Conservation (phyloP, 23 tunicate genomes). For the Botrylloides violaceus region DNA sequence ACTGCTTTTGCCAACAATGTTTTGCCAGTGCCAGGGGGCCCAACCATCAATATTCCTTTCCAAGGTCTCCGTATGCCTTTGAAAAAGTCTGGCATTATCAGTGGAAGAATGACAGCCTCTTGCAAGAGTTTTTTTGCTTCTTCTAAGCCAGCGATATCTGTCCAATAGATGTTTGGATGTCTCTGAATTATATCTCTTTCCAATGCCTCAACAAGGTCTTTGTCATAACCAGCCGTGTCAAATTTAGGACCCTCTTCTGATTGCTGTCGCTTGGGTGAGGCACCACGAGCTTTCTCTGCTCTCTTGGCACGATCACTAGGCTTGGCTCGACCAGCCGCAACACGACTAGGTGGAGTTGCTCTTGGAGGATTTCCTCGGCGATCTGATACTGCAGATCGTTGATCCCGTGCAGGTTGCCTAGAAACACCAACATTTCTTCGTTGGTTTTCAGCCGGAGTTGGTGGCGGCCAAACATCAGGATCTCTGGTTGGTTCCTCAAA, state of each 20-base stretch:
- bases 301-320: slow-evolving; percentile 13
- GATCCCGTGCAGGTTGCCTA: slow-evolving; percentile 1
- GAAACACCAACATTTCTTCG: not conserved
- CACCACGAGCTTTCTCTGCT: slow-evolving; percentile 35
- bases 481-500: slow-evolving; percentile 77
- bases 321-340: slow-evolving; percentile 7
- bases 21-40: slow-evolving; percentile 98
- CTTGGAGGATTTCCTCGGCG: slow-evolving; percentile 1
- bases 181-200: slow-evolving; percentile 92
- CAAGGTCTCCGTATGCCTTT: slow-evolving; percentile 94
- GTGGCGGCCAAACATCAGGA: slow-evolving; percentile 96
- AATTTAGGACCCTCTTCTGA: slow-evolving; percentile 41
- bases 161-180: slow-evolving; percentile 81
- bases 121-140: slow-evolving; percentile 86
- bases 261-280: slow-evolving; percentile 59
- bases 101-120: slow-evolving; percentile 93
- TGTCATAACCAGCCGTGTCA: slow-evolving; percentile 91
- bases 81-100: slow-evolving; percentile 91
- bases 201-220: slow-evolving; percentile 83
- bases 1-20: slow-evolving; percentile 96
- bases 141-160: slow-evolving; percentile 76
- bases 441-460: slow-evolving; percentile 62
- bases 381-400: slow-evolving; percentile 15
- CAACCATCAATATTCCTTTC: slow-evolving; percentile 92
- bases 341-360: not conserved